Evolutionary conservation across 2,113 vertebrate genomes (phyloP), one percentile per base, ranked within the genome.

Genomic region (Rhinolophus ferrumequinum): DNA sequence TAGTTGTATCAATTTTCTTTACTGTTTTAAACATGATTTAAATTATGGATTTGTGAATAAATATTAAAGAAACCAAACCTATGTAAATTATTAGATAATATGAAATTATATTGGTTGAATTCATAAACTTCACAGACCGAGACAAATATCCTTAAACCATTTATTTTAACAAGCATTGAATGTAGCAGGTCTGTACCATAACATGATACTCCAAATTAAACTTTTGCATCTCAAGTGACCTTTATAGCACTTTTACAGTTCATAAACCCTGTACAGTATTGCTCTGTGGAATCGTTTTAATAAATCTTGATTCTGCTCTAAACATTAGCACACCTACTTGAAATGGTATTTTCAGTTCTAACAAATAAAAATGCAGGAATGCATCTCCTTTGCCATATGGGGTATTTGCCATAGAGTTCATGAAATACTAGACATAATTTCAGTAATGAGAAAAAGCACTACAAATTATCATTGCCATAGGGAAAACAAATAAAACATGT

Each of bases 181-280:
- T 98, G 89, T 97, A 98, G 96, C 77, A 93, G 97, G 91, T 97
- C 89, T 97, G 82, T 94, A 95, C 93, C 88, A 97, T 97, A 98
- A 98, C 97, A 98, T 97, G 98, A 98, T 98, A 98, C 92, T 98
- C 88, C 96, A 98, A 98, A 99, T 99, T 98, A 99, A 98, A 98
- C 97, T 97, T 98, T 97, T 98, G 97, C 98, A 98, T 98, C 98
- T 98, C 98, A 97, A 98, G 96, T 98, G 98, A 98, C 98, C 98
- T 98, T 98, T 98, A 97, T 97, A 94, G 96, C 96, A 93, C 93
- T 98, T 98, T 98, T 98, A 98, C 98, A 98, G 98, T 98, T 98
- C 98, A 98, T 98, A 98, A 98, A 99, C 98, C 98, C 97, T 98
- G 98, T 97, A 97, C 97, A 98, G 93, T 97, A 72, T 95, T 98